Base-by-base conservation (phyloP, 2,113 vertebrate species). In the Indri indri region DNA sequence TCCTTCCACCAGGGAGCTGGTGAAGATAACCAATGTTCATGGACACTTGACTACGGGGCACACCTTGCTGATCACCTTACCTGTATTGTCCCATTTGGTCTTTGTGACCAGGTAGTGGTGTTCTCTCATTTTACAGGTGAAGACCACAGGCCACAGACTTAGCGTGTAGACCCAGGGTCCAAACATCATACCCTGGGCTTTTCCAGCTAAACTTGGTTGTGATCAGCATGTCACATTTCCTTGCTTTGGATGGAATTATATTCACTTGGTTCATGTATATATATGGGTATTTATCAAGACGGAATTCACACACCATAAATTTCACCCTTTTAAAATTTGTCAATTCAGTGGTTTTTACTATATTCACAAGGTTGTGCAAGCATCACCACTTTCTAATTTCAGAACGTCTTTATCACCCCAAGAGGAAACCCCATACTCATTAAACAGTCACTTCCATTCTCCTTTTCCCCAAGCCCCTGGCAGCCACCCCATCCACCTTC, bases 391-490 rank as follows among this genome's bases (percentile, higher is more conserved):
- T 5, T 5, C 63, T 80, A 52, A 42, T 81, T 73, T 57, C 18
- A 42, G 30, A 66, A 68, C 13, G 7, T 61, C 77, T 45, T n/a
- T 22, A 0, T 85, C 42, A 68, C 50, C 65, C 54, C 65, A 3
- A 30, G 54, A 50, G 76, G 79, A 74, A 92, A 59, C 79, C n/a
- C 34, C 13, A 1, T 13, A 37, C 12, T 22, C 4, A 1, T 17
- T 2, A 23, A 71, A 34, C 66, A 37, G 23, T 10, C 73, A 25
- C 9, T 65, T n/a, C 32, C 22, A 2, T 37, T n/a, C 32, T 57
- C 47, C 47, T 57, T 14, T 20, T 27, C 0, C 0, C 27, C 32
- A 6, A 0, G 0, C 30, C 25, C 14, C 27, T 12, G 6, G 71
- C 32, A 40, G 30, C 54, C 27, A 27, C 6, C 1, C 1, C 1